Conservation (phyloP, 2,113 vertebrate genomes). For the Varanus komodoensis region DNA sequence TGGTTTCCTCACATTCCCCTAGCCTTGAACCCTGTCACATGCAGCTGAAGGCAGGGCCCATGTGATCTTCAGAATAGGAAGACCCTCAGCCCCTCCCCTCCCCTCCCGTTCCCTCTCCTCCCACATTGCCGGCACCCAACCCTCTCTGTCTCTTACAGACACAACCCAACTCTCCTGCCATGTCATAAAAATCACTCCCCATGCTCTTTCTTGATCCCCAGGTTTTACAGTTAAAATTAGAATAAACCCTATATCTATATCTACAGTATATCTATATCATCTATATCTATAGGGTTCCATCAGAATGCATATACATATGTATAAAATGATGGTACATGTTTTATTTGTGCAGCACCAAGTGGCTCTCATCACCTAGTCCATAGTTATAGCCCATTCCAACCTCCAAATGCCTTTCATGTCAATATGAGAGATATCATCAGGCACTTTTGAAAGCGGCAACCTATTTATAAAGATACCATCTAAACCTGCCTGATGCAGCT, state of each 20-base stretch:
- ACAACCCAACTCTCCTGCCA: neutral
- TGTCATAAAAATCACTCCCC: too few relatives aligned
- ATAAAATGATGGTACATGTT: neutral
- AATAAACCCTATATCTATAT: neutral
- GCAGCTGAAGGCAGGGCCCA: too few relatives aligned
- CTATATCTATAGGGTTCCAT: too few relatives aligned
- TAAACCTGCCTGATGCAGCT: constrained; percentile 79
- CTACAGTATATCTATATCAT: too few relatives aligned
- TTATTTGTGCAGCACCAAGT: constrained; percentile 23
- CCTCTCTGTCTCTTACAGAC: too few relatives aligned
- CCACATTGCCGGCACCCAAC: too few relatives aligned
- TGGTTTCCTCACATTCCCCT: too few relatives aligned
- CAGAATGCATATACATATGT: too few relatives aligned
- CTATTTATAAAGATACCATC: constrained; percentile 85
- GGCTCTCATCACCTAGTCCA: neutral
- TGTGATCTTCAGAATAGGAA: too few relatives aligned
- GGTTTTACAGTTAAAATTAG: neutral
- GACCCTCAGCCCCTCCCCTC: too few relatives aligned
- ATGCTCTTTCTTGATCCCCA: neutral
- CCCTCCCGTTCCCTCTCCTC: too few relatives aligned
- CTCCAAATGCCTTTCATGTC: constrained; percentile 83
- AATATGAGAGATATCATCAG: constrained; percentile 77
- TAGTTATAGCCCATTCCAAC: constrained; percentile 67
- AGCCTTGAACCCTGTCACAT: too few relatives aligned
- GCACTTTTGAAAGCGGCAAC: constrained; percentile 72